Evolutionary conservation across 2,797 vertebrate species (phyloP), one percentile per base, ranked within the genome.

Genomic region (Nyctalus aviator): DNA sequence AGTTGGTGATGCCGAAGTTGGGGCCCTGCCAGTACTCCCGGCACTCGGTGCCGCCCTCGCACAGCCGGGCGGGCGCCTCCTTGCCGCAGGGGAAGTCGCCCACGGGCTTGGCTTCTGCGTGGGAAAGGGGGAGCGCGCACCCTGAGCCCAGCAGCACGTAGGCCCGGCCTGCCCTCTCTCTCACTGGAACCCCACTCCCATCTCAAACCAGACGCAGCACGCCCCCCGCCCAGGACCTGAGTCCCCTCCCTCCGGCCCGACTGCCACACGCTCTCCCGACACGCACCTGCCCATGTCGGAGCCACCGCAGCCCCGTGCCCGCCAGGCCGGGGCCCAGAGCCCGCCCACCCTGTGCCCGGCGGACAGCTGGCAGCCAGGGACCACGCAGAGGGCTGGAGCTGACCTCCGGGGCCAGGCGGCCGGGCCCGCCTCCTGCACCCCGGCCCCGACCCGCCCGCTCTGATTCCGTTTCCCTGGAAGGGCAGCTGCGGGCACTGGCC

Each of bases 1-100:
- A 99, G 98, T 99, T 99, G 96, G 99, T 99, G 98, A 99, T 99
- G 37, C 99, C 99, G 0, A 99, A 99, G 98, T 99, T 99, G 95
- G 99, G 99, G 30, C 99, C 99, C 3, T 98, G 98, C 99, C 99
- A 99, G 96, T 99, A 99, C n/a, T 98, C 98, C 35, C 89, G 98
- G 97, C 99, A 99, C 50, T 89, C 82, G 0, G 99, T 99, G 4
- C 98, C 99, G 0, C 98, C 98, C 59, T 99, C 98, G 81, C 99
- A 99, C 5, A 90, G 94, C 95, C 99, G 98, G 69, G 99, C 98
- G 0, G 99, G 99, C 13, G 97, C 93, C 59, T 99, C 99, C 5
- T 91, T 90, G 78, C 99, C 99, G 8, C 99, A 99, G 1, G 99
- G 99, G 97, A 99, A 99, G 83, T 99, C 99, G 7, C 97, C 98